These are phyloP conservation scores for Takifugu ocellatus DNA, from an alignment of 2,797 vertebrate species.

Conservation along the genomic window DNA sequence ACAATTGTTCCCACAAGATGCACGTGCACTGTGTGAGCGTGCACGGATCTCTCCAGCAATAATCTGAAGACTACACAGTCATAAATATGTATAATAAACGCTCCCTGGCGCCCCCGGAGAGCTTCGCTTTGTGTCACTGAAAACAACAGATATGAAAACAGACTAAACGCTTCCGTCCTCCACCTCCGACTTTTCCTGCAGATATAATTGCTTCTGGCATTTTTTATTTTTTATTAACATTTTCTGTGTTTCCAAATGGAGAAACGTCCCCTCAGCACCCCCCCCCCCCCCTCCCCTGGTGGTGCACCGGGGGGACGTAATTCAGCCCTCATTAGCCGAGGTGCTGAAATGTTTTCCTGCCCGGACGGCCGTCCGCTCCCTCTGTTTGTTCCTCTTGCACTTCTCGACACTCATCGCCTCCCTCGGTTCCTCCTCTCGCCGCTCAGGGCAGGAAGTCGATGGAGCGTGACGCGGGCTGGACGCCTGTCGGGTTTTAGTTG, in stretches of 20 bases:
- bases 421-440: slow-evolving; percentile 21
- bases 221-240: slow-evolving; percentile 32
- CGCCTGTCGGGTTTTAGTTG: slow-evolving; percentile 22
- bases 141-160: slow-evolving; percentile 53
- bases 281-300: slow-evolving; percentile 12
- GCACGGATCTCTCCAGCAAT: slow-evolving; percentile 5
- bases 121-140: slow-evolving; percentile 63
- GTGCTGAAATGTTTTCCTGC: slow-evolving; percentile 71
- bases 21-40: slow-evolving; percentile 2
- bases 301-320: slow-evolving; percentile 23
- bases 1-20: slow-evolving; percentile 25
- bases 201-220: slow-evolving; percentile 37
- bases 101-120: slow-evolving; percentile 56
- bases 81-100: slow-evolving; percentile 39
- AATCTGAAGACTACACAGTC: slow-evolving; percentile 9
- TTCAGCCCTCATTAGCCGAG: slow-evolving; percentile 66
- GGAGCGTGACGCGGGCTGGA: slow-evolving; percentile 34
- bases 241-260: slow-evolving; percentile 19
- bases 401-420: slow-evolving; percentile 56
- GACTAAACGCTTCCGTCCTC: slow-evolving; percentile 45
- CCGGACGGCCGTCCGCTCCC: slow-evolving; percentile 48
- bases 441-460: slow-evolving; percentile 57
- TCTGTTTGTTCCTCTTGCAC: slow-evolving; percentile 57
- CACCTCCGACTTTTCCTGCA: slow-evolving; percentile 1
- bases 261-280: slow-evolving; percentile 11